phyloP scores from a whole-genome alignment of 1,140 invertebrate species.

The Aphis craccivora region DNA sequence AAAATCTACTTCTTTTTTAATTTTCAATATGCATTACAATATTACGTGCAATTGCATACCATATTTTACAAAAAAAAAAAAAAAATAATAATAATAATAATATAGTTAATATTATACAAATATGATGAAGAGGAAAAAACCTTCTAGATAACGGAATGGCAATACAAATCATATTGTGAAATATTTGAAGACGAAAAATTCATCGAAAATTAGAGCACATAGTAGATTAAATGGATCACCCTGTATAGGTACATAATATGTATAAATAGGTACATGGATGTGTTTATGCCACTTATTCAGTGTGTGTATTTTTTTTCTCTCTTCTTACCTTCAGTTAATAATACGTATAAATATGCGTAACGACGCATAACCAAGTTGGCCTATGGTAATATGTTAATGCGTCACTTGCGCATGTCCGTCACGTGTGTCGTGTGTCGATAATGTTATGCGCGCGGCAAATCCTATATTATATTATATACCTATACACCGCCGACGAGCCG shows the following conservation, averaged over 20 bases:
- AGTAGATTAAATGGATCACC: not conserved
- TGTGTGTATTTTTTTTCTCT: constrained; percentile 24
- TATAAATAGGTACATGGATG: not conserved
- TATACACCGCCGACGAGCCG: not conserved
- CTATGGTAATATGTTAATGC: constrained; percentile 56
- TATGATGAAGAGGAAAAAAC: not conserved
- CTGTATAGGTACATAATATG: not conserved
- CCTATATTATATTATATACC: constrained; percentile 19
- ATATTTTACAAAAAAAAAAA: no score
- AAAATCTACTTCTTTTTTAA: not conserved
- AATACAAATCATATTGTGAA: not conserved
- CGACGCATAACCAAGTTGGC: constrained; percentile 44
- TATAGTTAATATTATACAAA: not conserved
- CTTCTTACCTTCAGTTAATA: constrained; percentile 41
- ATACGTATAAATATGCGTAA: constrained; percentile 58
- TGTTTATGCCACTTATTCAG: not conserved
- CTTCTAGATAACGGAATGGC: not conserved
- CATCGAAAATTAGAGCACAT: not conserved
- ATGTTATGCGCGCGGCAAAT: constrained; percentile 51
- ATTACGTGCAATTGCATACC: no score
- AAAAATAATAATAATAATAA: not conserved
- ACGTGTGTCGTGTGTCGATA: constrained; percentile 52
- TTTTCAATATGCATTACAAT: not conserved
- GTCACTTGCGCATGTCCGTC: constrained; percentile 56
- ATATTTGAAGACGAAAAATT: not conserved